Conservation (phyloP, 1,140 invertebrate genomes). For the Philopotamus ludificatus region DNA sequence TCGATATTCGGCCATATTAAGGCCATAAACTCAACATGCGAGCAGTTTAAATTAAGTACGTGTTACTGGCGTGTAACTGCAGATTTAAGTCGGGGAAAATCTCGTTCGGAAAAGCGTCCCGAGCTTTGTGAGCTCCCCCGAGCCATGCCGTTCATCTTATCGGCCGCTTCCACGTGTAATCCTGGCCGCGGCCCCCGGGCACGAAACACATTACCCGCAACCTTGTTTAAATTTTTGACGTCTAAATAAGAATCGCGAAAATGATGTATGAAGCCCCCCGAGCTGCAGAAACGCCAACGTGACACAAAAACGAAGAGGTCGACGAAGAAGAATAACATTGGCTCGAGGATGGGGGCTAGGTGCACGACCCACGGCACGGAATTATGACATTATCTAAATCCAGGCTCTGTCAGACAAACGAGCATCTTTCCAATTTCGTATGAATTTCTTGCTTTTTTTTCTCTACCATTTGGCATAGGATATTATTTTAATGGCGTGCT, state of each 20-base stretch:
- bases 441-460: no score
- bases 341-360: no score
- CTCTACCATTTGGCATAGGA: no score
- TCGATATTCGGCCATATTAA: conserved; percentile 34
- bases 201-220: conserved; percentile 25
- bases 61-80: conserved; percentile 40
- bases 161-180: conserved; percentile 10
- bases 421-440: no score
- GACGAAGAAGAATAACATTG: no score
- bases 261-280: no score
- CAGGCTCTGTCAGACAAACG: no score
- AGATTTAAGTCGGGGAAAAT: conserved; percentile 40
- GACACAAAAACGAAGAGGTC: no score
- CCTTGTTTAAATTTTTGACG: conserved; percentile 7
- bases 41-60: conserved; percentile 42
- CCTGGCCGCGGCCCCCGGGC: conserved; percentile 5
- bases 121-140: conserved; percentile 1
- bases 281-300: no score
- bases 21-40: conserved; percentile 39
- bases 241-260: neutral
- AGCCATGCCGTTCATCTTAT: neutral
- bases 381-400: no score
- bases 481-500: no score
- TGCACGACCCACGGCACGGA: no score
- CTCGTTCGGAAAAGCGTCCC: conserved; percentile 23